Evolutionary conservation across 2,113 vertebrate genomes (phyloP), one percentile per base, ranked within the genome.

Genomic region (Polyodon spathula): DNA sequence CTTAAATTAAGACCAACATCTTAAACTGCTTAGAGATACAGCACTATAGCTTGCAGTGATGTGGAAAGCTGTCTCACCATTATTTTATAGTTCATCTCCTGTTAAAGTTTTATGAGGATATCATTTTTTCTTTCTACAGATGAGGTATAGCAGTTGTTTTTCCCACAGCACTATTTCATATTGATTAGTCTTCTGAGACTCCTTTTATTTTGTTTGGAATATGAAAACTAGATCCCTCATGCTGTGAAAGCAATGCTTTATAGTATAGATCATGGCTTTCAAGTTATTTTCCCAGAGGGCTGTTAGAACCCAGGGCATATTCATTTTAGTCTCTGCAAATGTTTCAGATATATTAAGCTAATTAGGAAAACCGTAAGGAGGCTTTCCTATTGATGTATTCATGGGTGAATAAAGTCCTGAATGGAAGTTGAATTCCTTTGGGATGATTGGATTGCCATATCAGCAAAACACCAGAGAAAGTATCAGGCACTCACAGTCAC

Each of bases 321-420:
- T 56, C 40, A 38, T 61, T 66, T 54, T 52, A 54, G 27, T 9
- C 53, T 57, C 56, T 17, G 38, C 59, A 55, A 38, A 55, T 55
- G 37, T 55, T 55, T 27, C 17, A 9, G 53, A 55, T 6, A 55
- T 50, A 50, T 3, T 50, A 50, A 50, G 48, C 59, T 59, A 64
- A 64, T 64, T 54, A 59, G 48, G 48, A n/a, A 40, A 53, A 56
- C 12, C n/a, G 37, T 39, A 50, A 50, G 63, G 59, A 40, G 5
- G 12, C 17, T 17, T 59, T 43, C 37, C 4, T 4, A 9, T 41
- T 53, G 15, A 40, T 16, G 6, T 16, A 52, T 58, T 48, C 46
- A 38, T 10, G 14, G 48, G 38, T 9, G 57, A 53, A 37, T 16
- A 50, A 46, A 8, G 0, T 46, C 50, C 46, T 14, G 10, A 8